Conservation (phyloP, 2,888 invertebrate genomes). For the Bombyx huttoni region DNA sequence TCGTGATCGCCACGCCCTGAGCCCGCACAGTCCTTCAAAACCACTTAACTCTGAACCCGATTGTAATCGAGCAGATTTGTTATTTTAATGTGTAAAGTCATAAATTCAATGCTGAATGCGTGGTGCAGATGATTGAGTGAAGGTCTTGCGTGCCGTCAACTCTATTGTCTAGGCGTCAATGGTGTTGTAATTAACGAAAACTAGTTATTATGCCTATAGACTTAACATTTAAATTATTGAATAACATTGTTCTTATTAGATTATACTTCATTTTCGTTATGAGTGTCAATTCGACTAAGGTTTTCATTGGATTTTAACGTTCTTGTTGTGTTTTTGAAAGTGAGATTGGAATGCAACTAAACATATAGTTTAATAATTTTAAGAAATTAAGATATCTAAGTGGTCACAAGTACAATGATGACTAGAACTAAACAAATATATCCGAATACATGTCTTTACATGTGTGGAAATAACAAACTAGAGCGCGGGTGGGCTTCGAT, state of each 20-base stretch:
- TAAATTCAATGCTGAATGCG: constrained; percentile 35
- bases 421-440: not conserved
- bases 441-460: not conserved
- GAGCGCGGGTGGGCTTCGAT: constrained; percentile 60
- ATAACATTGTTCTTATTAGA: not conserved
- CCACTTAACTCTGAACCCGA: constrained; percentile 40
- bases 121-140: constrained; percentile 31
- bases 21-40: constrained; percentile 45
- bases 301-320: not conserved
- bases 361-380: not conserved
- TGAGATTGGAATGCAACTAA: not conserved
- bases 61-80: constrained; percentile 50
- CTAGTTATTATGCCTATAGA: constrained; percentile 21
- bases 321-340: not conserved
- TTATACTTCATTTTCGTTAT: not conserved
- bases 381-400: not conserved
- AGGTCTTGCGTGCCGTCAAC: constrained; percentile 36
- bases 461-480: not conserved
- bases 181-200: constrained; percentile 32
- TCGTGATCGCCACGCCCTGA: constrained; percentile 62
- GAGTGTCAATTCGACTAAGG: not conserved
- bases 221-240: not conserved
- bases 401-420: not conserved
- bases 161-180: constrained; percentile 38
- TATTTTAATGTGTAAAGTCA: constrained; percentile 48